Conservation (phyloP, 92 coral and sea anemone species). For the Hydrozoanthus gracilis region DNA sequence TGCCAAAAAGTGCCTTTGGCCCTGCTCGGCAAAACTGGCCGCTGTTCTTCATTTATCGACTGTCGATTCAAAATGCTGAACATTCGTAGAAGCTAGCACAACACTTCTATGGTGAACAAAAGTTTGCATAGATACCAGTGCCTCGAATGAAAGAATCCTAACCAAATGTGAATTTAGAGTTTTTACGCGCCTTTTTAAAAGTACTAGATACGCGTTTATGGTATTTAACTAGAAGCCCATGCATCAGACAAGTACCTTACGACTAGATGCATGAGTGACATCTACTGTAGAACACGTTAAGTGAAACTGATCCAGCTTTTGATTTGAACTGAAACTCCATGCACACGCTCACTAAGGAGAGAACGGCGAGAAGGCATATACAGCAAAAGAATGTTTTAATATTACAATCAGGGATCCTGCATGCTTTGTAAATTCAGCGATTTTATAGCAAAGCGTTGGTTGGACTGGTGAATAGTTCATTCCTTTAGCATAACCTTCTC, state of each 20-base stretch:
- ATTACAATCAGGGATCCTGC: neutral
- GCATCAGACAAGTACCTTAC: neutral
- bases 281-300: neutral
- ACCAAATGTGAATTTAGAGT: slow-evolving; percentile 3
- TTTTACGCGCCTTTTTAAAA: neutral
- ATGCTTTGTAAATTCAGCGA: neutral
- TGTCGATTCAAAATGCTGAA: slow-evolving; percentile 39
- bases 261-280: neutral
- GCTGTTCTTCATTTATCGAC: slow-evolving; percentile 26
- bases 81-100: slow-evolving; percentile 43
- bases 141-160: slow-evolving; percentile 39
- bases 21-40: neutral
- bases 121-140: slow-evolving; percentile 51
- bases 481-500: neutral
- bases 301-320: neutral
- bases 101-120: slow-evolving; percentile 52
- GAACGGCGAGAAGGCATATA: neutral
- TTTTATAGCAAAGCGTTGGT: neutral
- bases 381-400: slow-evolving; percentile 32
- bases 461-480: neutral
- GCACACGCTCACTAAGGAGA: slow-evolving; percentile 3
- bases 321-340: neutral
- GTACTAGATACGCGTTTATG: neutral
- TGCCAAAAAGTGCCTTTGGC: neutral
- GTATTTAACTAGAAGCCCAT: neutral